These are phyloP conservation scores for Orthonevra nobilis DNA, from an alignment of 2,888 invertebrate genomes.

Conservation along the genomic window DNA sequence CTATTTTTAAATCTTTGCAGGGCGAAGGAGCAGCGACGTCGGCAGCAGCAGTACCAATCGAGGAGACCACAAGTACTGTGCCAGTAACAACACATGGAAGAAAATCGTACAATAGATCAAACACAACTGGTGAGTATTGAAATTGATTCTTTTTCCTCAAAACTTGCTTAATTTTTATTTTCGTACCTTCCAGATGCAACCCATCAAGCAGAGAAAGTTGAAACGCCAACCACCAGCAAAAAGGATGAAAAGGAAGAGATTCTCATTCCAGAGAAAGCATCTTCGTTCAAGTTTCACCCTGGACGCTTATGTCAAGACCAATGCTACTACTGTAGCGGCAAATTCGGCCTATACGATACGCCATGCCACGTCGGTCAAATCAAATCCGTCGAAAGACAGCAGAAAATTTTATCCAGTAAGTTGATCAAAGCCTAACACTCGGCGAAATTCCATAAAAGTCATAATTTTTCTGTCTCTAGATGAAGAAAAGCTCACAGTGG, in stretches of 20 bases:
- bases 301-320: slow-evolving; percentile 91
- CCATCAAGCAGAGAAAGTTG: slow-evolving; percentile 36
- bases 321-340: slow-evolving; percentile 92
- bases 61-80: slow-evolving; percentile 3
- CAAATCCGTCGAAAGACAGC: slow-evolving; percentile 89
- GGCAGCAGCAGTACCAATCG: slow-evolving; percentile 6
- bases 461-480: too few species aligned
- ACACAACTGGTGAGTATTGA: slow-evolving; percentile 80
- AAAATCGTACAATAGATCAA: slow-evolving; percentile 89
- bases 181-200: slow-evolving; percentile 45
- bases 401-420: slow-evolving; percentile 88
- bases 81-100: slow-evolving; percentile 82
- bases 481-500: slow-evolving; percentile 90
- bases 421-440: too few species aligned
- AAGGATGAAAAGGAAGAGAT: slow-evolving; percentile 81
- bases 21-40: slow-evolving; percentile 81
- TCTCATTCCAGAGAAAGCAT: slow-evolving; percentile 93
- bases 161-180: too few species aligned
- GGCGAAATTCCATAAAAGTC: neutral
- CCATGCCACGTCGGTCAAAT: slow-evolving; percentile 94
- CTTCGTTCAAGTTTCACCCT: slow-evolving; percentile 92
- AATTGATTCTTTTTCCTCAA: too few species aligned
- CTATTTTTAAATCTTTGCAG: slow-evolving; percentile 78
- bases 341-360: slow-evolving; percentile 92
- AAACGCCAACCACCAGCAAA: slow-evolving; percentile 71